Conservation (phyloP, 2,888 invertebrate species). For the Drosophila nigritarsus region DNA sequence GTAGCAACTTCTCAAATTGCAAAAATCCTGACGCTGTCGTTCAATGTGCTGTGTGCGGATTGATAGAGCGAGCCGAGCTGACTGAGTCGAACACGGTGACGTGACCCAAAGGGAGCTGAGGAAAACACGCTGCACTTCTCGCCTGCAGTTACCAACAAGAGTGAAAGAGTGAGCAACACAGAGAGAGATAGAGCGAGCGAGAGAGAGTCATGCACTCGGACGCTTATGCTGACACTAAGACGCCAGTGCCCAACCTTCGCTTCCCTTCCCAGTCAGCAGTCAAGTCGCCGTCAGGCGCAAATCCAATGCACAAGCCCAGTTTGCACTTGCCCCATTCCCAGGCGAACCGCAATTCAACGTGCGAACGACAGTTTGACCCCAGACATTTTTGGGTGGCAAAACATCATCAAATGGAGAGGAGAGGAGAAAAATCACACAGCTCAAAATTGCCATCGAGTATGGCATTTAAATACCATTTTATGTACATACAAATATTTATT, state of each 20-base stretch:
- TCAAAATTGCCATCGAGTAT: background rate
- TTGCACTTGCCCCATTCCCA: conserved; percentile 16
- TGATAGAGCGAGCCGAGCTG: conserved; percentile 79
- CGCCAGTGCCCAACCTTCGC: conserved; percentile 49
- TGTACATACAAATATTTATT: background rate
- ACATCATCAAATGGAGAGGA: conserved; percentile 45
- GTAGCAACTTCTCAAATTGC: conserved; percentile 85
- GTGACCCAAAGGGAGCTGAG: conserved; percentile 26
- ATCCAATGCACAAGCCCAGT: conserved; percentile 70
- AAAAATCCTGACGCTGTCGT: conserved; percentile 85
- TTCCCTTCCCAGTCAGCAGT: conserved; percentile 21
- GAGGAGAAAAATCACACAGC: conserved; percentile 7
- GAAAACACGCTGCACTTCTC: conserved; percentile 57
- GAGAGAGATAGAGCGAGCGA: background rate
- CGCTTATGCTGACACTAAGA: conserved; percentile 80
- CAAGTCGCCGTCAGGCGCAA: conserved; percentile 55
- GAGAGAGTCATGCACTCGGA: conserved; percentile 40
- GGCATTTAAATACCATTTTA: background rate
- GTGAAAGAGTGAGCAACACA: background rate
- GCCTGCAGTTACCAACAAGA: conserved; percentile 35
- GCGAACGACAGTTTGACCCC: conserved; percentile 78
- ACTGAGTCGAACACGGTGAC: conserved; percentile 37
- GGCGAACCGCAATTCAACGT: conserved; percentile 75
- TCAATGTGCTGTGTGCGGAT: conserved; percentile 83
- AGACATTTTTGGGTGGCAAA: conserved; percentile 68